Conservation (phyloP, 2,888 invertebrate genomes). For the Drosophila lacicola region DNA sequence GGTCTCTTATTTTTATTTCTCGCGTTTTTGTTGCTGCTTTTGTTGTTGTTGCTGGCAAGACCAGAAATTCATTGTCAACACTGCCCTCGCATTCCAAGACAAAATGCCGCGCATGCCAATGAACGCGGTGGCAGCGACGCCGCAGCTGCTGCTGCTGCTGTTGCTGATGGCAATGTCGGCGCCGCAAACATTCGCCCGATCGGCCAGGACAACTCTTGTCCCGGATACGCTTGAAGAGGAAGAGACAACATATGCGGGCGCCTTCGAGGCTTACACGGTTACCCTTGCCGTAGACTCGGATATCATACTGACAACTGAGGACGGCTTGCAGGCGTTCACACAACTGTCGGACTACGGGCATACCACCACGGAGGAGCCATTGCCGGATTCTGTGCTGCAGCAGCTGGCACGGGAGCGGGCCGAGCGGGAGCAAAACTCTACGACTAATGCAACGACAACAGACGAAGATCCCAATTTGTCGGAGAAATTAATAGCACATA, state of each 20-base stretch:
- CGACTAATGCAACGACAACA: neutral
- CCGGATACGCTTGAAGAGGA: conserved; percentile 1
- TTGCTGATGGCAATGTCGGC: conserved; percentile 10
- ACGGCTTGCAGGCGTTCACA: conserved; percentile 33
- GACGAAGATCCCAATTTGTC: neutral
- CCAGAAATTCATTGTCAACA: conserved; percentile 63
- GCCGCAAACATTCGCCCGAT: conserved; percentile 4
- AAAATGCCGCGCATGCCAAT: conserved; percentile 64
- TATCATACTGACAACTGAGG: conserved; percentile 52
- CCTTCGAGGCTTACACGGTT: conserved; percentile 32
- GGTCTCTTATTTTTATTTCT: conserved; percentile 43
- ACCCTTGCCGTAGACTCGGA: conserved; percentile 48
- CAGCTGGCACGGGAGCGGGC: conserved; percentile 36
- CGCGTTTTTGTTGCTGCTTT: conserved; percentile 15
- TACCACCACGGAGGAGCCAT: conserved; percentile 52
- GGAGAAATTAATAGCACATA: neutral
- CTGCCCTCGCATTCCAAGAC: conserved; percentile 53
- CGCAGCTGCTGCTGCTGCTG: conserved; percentile 21
- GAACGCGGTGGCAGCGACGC: conserved; percentile 36
- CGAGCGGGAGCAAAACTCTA: neutral
- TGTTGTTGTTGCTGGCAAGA: conserved; percentile 23
- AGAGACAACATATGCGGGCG: conserved; percentile 21
- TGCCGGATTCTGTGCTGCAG: conserved; percentile 55
- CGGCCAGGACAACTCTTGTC: neutral
- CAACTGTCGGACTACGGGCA: conserved; percentile 14